A percentile compares a stretch with the other conserved stretches of the same genome.
Evolutionary conservation across 1,140 invertebrate species (phyloP).

Genomic region (Drosophila ogumai): DNA sequence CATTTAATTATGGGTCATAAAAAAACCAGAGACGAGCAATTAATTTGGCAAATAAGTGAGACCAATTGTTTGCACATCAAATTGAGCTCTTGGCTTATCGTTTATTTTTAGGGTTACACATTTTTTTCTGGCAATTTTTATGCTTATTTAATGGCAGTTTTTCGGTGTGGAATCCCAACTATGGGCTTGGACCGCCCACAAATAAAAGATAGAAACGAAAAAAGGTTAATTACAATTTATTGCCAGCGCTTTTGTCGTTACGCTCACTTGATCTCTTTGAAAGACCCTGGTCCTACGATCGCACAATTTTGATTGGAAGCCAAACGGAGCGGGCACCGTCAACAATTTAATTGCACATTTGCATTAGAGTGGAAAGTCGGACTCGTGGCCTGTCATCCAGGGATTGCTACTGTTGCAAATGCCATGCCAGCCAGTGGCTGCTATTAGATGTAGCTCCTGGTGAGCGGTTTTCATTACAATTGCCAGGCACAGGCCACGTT

Average conservation of each 20-base stretch:
- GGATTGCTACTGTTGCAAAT: constrained; percentile 32
- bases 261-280: constrained; percentile 58
- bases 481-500: constrained; percentile 66
- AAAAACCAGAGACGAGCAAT: constrained; percentile 46
- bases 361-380: constrained; percentile 73
- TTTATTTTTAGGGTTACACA: constrained; percentile 9
- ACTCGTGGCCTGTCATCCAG: constrained; percentile 57
- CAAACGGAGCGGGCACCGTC: constrained; percentile 55
- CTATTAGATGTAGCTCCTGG: constrained; percentile 50
- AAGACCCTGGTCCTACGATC: constrained; percentile 65
- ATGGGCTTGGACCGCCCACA: constrained; percentile 47
- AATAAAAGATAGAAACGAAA: constrained; percentile 24
- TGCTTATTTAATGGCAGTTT: constrained; percentile 25
- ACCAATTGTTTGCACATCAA: constrained; percentile 50
- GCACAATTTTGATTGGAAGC: constrained; percentile 71
- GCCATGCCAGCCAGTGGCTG: constrained; percentile 2
- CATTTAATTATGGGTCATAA: constrained; percentile 63
- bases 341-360: constrained; percentile 84
- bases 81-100: constrained; percentile 30
- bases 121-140: constrained; percentile 22
- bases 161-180: constrained; percentile 10
- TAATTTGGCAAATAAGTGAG: constrained; percentile 60
- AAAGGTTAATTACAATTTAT: constrained; percentile 81
- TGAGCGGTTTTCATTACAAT: constrained; percentile 68
- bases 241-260: constrained; percentile 61